Evolutionary conservation across 2,888 invertebrate species (phyloP).

Genomic region (Diploptera punctata): DNA sequence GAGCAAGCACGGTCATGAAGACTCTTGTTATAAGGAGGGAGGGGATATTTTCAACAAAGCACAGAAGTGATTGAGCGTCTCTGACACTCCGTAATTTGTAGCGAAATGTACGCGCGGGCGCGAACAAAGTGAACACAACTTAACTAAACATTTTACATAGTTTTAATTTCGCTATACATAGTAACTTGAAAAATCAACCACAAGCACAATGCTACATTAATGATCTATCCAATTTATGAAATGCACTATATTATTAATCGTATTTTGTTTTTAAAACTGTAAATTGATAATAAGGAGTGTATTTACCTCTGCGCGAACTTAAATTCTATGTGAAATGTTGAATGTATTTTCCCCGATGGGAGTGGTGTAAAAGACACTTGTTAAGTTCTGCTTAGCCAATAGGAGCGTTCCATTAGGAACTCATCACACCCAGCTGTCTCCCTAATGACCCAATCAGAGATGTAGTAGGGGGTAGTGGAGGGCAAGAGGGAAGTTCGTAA

Average conservation of each 20-base stretch:
- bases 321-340: background rate
- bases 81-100: slow-evolving; percentile 42
- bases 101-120: slow-evolving; percentile 24
- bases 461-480: background rate
- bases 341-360: slow-evolving; percentile 34
- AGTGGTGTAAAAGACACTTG: slow-evolving; percentile 40
- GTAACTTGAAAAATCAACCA: background rate
- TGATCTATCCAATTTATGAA: background rate
- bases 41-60: slow-evolving; percentile 23
- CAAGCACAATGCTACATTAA: background rate
- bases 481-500: slow-evolving; percentile 8
- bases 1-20: slow-evolving; percentile 14
- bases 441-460: slow-evolving; percentile 42
- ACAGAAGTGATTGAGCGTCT: slow-evolving; percentile 39
- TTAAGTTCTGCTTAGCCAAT: slow-evolving; percentile 38
- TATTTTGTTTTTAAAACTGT: background rate
- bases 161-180: background rate
- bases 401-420: slow-evolving; percentile 35
- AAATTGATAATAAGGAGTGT: background rate
- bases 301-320: slow-evolving; percentile 22
- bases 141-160: background rate
- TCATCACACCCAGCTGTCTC: slow-evolving; percentile 41
- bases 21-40: background rate
- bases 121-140: slow-evolving; percentile 33
- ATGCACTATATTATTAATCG: background rate